These are phyloP conservation scores for Scelioninae gen. 1 DNA, from an alignment of 2,888 invertebrate species.

Conservation along the genomic window DNA sequence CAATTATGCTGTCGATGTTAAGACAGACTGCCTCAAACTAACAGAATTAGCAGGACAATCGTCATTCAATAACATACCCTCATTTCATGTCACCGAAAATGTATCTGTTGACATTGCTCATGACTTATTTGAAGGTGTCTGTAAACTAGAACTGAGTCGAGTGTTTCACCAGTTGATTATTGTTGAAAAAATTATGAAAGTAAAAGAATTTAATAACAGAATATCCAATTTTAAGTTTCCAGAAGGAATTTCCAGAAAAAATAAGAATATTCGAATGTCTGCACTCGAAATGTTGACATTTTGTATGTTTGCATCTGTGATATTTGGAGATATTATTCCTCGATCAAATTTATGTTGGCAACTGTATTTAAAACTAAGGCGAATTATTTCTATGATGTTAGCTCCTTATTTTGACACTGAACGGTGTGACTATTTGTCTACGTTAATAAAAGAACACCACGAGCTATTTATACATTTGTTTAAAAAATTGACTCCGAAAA, in stretches of 20 bases:
- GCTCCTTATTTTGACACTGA: slow-evolving; percentile 31
- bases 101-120: slow-evolving; percentile 58
- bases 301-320: slow-evolving; percentile 34
- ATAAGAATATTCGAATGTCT: slow-evolving; percentile 64
- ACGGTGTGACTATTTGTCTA: slow-evolving; percentile 21
- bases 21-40: background rate
- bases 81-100: slow-evolving; percentile 40
- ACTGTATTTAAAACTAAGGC: slow-evolving; percentile 27
- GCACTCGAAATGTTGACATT: slow-evolving; percentile 61
- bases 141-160: slow-evolving; percentile 41
- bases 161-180: slow-evolving; percentile 49
- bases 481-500: slow-evolving; percentile 37
- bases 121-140: slow-evolving; percentile 67
- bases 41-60: slow-evolving; percentile 9
- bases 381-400: slow-evolving; percentile 9
- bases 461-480: slow-evolving; percentile 31
- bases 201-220: slow-evolving; percentile 30
- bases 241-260: slow-evolving; percentile 34
- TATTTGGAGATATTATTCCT: slow-evolving; percentile 55
- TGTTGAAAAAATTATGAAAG: slow-evolving; percentile 17
- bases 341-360: slow-evolving; percentile 45
- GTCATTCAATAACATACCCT: slow-evolving; percentile 27
- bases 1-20: background rate
- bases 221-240: slow-evolving; percentile 48
- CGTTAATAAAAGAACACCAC: slow-evolving; percentile 42